Conservation (phyloP, 1,140 invertebrate genomes). For the Drosophila prosaltans region DNA sequence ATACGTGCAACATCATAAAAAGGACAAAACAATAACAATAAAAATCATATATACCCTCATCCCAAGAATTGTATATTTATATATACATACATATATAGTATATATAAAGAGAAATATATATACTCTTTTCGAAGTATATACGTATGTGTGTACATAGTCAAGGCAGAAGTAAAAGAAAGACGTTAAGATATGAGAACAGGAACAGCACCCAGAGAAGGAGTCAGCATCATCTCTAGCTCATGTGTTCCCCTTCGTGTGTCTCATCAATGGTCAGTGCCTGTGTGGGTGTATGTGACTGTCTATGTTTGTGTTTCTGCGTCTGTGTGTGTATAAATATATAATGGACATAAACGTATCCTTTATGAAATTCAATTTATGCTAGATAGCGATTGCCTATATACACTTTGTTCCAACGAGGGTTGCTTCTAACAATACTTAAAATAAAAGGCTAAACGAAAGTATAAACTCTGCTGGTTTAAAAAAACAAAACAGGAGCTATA, state of each 20-base stretch:
- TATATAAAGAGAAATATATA: slow-evolving; percentile 32
- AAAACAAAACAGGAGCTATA: no score
- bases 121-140: neutral
- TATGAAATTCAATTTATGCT: slow-evolving; percentile 64
- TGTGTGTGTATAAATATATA: slow-evolving; percentile 45
- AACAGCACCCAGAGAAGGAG: slow-evolving; percentile 28
- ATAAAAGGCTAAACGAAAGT: neutral
- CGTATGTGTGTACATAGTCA: slow-evolving; percentile 21
- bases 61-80: slow-evolving; percentile 5
- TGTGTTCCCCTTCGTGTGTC: slow-evolving; percentile 9
- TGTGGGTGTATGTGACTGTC: slow-evolving; percentile 1
- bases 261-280: slow-evolving; percentile 22
- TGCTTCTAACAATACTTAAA: slow-evolving; percentile 13
- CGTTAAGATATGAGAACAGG: slow-evolving; percentile 67
- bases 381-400: slow-evolving; percentile 32
- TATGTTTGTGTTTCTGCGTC: neutral
- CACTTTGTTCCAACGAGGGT: slow-evolving; percentile 23
- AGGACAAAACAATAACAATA: slow-evolving; percentile 82
- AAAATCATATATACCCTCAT: slow-evolving; percentile 70
- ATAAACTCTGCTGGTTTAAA: no score
- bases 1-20: slow-evolving; percentile 73
- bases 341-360: slow-evolving; percentile 55
- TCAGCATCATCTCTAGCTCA: neutral
- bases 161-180: slow-evolving; percentile 46
- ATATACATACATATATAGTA: slow-evolving; percentile 13